Evolutionary conservation across 2,113 vertebrate species (phyloP).

Genomic region (Entomyzon cyanotis): DNA sequence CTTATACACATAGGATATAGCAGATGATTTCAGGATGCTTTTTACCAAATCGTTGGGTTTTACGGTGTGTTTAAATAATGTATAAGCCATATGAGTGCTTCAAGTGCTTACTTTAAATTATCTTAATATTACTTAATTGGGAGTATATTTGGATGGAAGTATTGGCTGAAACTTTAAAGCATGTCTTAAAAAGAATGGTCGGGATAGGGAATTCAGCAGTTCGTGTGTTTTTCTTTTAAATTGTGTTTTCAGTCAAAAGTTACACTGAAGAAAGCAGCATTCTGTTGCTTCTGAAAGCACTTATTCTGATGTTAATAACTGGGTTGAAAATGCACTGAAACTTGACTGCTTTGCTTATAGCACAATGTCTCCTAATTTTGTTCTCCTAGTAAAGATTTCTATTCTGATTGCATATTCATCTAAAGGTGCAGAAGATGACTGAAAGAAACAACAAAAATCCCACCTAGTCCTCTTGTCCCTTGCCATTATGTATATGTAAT

Average conservation of each 20-base stretch:
- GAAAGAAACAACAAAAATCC: background rate
- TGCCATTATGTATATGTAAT: background rate
- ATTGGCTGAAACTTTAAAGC: background rate
- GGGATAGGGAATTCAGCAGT: background rate
- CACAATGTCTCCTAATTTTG: constrained; percentile 42
- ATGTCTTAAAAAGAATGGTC: background rate
- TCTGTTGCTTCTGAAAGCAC: constrained; percentile 27
- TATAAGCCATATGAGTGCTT: background rate
- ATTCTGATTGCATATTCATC: constrained; percentile 28
- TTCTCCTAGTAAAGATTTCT: background rate
- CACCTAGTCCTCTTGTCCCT: background rate
- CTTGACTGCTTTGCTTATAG: background rate
- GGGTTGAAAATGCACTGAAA: constrained; percentile 7
- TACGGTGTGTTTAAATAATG: background rate
- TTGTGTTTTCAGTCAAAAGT: constrained; percentile 35
- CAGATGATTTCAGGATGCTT: background rate
- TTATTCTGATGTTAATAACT: constrained; percentile 38
- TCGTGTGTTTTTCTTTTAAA: background rate
- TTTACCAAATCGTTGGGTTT: background rate
- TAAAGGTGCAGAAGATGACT: background rate
- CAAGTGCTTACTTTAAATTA: background rate
- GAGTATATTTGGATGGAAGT: background rate
- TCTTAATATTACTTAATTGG: background rate
- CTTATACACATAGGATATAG: background rate
- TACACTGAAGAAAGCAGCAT: background rate